Evolutionary conservation across 2,113 vertebrate species (phyloP), one percentile per base, ranked within the genome.

Genomic region (Opisthocomus hoazin): DNA sequence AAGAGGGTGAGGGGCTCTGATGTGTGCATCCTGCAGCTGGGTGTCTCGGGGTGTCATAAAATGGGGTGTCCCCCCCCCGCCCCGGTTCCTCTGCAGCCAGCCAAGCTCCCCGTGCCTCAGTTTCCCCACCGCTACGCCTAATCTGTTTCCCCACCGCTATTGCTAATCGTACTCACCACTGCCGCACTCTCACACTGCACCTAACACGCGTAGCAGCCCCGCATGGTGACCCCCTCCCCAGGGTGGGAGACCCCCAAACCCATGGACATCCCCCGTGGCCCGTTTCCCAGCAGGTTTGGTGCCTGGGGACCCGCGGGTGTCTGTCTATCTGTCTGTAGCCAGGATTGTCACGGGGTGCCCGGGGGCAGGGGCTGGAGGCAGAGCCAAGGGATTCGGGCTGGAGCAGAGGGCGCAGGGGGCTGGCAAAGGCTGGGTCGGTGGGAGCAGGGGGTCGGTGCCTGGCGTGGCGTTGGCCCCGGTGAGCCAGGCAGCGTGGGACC

Each of bases 51-150:
- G 34, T 15, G 22, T 13, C 54, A 10, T 17, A 36, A 27, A n/a
- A 34, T 43, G 48, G 39, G 14, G 43, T 3, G 4, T 2, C 16
- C 10, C 32, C 14, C 12, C 4, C 48, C 11, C 2, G 2, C 34
- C 41, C 29, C 5, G 22, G 11, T 22, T 34, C 36, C 32, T 19
- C 54, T 61, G 54, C 36, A 29, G 66, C 15, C 12, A 64, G 46
- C 58, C 12, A 51, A 39, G 37, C 46, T 15, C 34, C 11, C 41
- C 7, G 5, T 50, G 48, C 53, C 70, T 56, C 36, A 19, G 41
- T 21, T 64, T 58, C 63, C 45, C 43, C 43, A 39, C 24, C 29
- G 45, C 45, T 50, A 36, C n/a, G n/a, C n/a, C n/a, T n/a, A n/a
- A n/a, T n/a, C n/a, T n/a, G 41, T 21, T 64, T 58, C 63, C 45